Evolutionary conservation across 2,113 vertebrate genomes (phyloP).

Genomic region (Ovis aries): ARS-UI_Ramb_v3.0 NC_056065.1:65372001-65372500

Average conservation of each 20-base stretch:
- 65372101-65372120: conserved; percentile 49
- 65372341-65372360: background rate
- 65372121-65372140: background rate
- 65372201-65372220: conserved; percentile 18
- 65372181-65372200: conserved; percentile 5
- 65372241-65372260: background rate
- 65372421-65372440: background rate
- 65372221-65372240: background rate
- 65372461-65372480: background rate
- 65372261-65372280: background rate
- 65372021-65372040: background rate
- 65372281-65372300: background rate
- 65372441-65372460: background rate
- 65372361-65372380: background rate
- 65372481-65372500: background rate
- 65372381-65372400: background rate
- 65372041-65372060: background rate
- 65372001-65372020: background rate
- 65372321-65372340: background rate
- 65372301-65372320: background rate
- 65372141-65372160: background rate
- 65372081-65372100: background rate
- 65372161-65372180: conserved; percentile 38
- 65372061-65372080: background rate
- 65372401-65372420: background rate